These are phyloP conservation scores for Cyprinodon diabolis DNA, from an alignment of 2,797 vertebrate species.

Conservation along the genomic window DNA sequence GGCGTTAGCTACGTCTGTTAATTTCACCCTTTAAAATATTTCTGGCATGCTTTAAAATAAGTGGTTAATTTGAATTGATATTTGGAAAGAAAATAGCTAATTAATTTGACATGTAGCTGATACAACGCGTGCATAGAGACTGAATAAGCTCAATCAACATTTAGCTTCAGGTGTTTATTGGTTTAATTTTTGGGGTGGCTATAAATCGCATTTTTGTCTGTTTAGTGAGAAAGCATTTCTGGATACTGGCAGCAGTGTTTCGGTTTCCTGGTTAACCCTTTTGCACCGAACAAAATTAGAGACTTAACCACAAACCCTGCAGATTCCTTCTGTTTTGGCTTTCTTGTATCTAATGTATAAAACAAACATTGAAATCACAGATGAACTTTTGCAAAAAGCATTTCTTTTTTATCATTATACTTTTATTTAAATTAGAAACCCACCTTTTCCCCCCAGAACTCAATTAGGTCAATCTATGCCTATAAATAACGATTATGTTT, in stretches of 20 bases:
- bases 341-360: background rate
- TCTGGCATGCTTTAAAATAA: background rate
- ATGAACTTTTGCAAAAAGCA: background rate
- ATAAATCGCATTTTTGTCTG: background rate
- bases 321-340: background rate
- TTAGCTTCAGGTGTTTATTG: background rate
- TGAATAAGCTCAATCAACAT: background rate
- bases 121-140: background rate
- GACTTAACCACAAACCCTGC: background rate
- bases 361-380: background rate
- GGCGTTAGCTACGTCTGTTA: conserved; percentile 23
- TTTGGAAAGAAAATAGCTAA: background rate
- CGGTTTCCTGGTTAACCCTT: background rate
- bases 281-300: background rate
- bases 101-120: background rate
- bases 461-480: no score
- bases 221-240: background rate
- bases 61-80: background rate
- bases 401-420: no score
- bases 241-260: background rate
- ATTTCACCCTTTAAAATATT: conserved; percentile 19
- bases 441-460: no score
- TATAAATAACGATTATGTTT: no score
- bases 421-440: no score
- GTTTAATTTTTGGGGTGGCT: background rate